phyloP scores from a whole-genome alignment of 1,140 invertebrate species.

The Zaprionus nigranus region DNA sequence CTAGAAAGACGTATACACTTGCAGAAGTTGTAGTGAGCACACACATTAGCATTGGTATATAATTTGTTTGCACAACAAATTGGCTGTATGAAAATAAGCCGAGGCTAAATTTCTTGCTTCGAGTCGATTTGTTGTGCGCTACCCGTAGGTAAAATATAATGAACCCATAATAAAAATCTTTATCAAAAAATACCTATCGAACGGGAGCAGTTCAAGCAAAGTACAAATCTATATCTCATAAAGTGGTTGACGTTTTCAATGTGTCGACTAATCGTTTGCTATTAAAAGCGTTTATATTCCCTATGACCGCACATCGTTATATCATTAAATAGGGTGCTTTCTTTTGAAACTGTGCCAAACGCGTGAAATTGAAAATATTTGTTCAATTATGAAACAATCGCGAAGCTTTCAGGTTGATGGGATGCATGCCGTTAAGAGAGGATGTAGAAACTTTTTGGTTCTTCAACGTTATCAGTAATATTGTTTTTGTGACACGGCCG shows the following conservation, averaged over 20 bases:
- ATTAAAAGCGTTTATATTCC: background rate
- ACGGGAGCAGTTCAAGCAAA: conserved; percentile 44
- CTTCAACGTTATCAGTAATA: conserved; percentile 17
- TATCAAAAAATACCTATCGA: conserved; percentile 19
- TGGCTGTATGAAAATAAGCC: conserved; percentile 5
- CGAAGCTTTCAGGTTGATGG: conserved; percentile 12
- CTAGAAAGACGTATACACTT: background rate
- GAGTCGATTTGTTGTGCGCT: conserved; percentile 8
- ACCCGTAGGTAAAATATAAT: background rate
- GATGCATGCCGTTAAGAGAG: background rate
- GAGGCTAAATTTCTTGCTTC: background rate
- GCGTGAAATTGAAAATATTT: conserved; percentile 19
- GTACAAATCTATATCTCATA: conserved; percentile 41
- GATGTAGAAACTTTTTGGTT: background rate
- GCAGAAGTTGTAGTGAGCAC: too few relatives aligned
- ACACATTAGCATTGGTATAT: background rate
- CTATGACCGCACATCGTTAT: background rate
- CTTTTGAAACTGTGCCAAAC: conserved; percentile 49
- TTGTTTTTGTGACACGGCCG: conserved; percentile 6
- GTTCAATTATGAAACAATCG: conserved; percentile 62
- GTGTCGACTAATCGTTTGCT: background rate
- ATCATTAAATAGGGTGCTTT: background rate
- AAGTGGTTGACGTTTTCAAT: background rate
- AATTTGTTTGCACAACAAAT: conserved; percentile 15
- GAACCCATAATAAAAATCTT: conserved; percentile 19